phyloP scores from a whole-genome alignment of 30 jellyfish, hydroid and myxozoan species.

The Mastigias papua region DNA sequence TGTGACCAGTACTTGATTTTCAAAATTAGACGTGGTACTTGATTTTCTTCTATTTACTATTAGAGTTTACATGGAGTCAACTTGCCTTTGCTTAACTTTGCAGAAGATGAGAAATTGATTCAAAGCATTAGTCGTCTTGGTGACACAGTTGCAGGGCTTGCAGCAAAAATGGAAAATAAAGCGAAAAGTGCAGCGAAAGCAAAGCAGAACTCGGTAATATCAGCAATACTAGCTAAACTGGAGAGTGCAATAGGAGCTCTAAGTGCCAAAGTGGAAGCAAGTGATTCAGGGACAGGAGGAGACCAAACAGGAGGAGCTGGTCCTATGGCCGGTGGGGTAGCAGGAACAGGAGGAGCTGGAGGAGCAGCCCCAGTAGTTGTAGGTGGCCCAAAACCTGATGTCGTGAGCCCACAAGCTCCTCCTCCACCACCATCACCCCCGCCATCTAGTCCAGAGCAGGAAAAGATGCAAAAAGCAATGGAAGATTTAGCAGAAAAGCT shows the following conservation, averaged over 20 bases:
- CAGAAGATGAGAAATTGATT: slow-evolving; percentile 79
- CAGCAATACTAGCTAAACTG: slow-evolving; percentile 79
- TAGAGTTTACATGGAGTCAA: too few species aligned
- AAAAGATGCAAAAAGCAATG: slow-evolving; percentile 85
- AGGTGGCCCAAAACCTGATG: slow-evolving; percentile 64
- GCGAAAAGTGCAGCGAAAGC: slow-evolving; percentile 85
- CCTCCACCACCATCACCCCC: slow-evolving; percentile 72
- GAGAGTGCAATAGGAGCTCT: slow-evolving; percentile 85
- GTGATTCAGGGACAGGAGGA: slow-evolving; percentile 62
- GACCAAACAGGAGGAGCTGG: slow-evolving; percentile 65
- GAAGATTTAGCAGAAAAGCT: slow-evolving; percentile 85
- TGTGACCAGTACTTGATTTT: too few species aligned
- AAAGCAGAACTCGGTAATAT: slow-evolving; percentile 80
- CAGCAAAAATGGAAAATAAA: slow-evolving; percentile 84
- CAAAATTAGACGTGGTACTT: too few species aligned
- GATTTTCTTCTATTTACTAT: too few species aligned
- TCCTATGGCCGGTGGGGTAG: too few species aligned
- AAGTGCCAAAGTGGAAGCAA: slow-evolving; percentile 80
- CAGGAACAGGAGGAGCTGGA: slow-evolving; percentile 30
- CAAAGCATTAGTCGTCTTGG: slow-evolving; percentile 83
- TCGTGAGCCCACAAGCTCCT: slow-evolving; percentile 52
- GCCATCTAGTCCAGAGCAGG: slow-evolving; percentile 72
- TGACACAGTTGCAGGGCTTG: slow-evolving; percentile 87
- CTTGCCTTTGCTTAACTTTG: background rate
- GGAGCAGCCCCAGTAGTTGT: slow-evolving; percentile 69